Conservation (phyloP, 2,888 invertebrate species). For the Lamellibrachia columna region DNA sequence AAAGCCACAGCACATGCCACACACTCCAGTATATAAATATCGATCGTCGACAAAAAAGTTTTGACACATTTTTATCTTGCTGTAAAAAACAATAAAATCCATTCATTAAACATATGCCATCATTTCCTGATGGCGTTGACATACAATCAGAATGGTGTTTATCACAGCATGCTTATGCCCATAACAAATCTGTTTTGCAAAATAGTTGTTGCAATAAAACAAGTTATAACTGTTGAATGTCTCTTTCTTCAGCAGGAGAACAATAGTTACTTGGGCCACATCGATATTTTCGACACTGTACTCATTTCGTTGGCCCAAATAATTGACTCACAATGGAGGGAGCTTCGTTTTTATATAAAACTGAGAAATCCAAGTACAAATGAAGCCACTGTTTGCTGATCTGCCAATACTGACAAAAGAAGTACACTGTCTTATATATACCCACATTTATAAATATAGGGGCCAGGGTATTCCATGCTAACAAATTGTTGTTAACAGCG, state of each 20-base stretch:
- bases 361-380: neutral
- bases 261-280: neutral
- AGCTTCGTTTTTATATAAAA: neutral
- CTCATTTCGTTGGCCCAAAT: too few species aligned
- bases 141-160: neutral
- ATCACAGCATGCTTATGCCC: neutral
- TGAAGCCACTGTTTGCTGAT: neutral
- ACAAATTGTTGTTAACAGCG: neutral
- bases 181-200: neutral
- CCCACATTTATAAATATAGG: neutral
- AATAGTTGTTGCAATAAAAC: neutral
- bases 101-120: neutral
- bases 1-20: neutral
- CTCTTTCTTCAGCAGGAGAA: neutral
- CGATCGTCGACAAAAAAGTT: neutral
- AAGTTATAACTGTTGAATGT: neutral
- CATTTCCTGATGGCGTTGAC: neutral
- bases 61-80: neutral
- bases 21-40: neutral
- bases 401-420: neutral
- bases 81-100: neutral
- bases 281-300: neutral
- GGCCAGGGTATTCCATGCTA: neutral
- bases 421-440: neutral
- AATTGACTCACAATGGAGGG: neutral